Base-by-base conservation (phyloP, 1,140 invertebrate species). In the Scaptomyza hsui region DNA sequence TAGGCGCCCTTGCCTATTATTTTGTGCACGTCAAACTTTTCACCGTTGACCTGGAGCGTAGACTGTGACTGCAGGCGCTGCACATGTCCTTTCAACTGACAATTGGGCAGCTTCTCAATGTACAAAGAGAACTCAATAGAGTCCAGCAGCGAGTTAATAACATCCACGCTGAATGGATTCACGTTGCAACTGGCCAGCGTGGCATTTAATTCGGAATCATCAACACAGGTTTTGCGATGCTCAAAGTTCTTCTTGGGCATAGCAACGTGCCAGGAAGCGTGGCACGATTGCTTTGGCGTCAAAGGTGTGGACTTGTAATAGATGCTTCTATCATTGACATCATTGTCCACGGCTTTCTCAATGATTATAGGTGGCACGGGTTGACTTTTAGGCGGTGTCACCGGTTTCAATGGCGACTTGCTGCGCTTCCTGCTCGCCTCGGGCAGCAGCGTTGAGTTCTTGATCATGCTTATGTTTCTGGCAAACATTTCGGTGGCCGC, bases 1-100 rank as follows among this genome's bases (percentile, higher is more conserved):
- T 95, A 96, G 52, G 95, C 94, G 48, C 95, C 95, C 92, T 96
- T 95, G 15, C 95, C 95, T 72, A 96, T 92, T 83, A 94, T 93
- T 92, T 95, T 96, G 45, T 94, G 93, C 63, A 96, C 92, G 49
- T 94, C 92, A 79, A 95, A 95, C 71, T 92, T 92, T 67, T 94
- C 93, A 72, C 92, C 92, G 64, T 94, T 93, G 45, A 94, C 85
- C 42, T 78, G 79, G 6, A 93, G 62, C 9, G 88, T 69, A 0
- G 89, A 74, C 5, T 91, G 83, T 9, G 89, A 72, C 71, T 92
- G 91, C 42, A 94, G 49, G 51, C 74, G 68, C 37, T 75, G 77
- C 1, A 91, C 63, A 42, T 80, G 71, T 0, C 88, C 80, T n/a
- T 75, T 26, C 21, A 91, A 47, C 44, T 78, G 72, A 35, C 89